Base-by-base conservation (phyloP, 2,113 vertebrate species). In the Microtus montanus region DNA sequence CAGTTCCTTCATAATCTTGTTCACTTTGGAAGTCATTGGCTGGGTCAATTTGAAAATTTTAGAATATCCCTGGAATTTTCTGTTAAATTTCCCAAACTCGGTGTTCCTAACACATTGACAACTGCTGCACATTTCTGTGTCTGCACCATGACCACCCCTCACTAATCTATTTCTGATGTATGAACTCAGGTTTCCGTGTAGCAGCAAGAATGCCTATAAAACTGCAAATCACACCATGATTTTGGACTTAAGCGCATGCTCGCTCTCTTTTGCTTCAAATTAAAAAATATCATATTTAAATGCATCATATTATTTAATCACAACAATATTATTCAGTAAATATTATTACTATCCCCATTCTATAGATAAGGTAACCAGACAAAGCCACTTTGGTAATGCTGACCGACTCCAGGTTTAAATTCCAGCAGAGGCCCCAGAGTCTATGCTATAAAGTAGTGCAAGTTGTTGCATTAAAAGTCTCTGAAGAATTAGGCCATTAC, bases 181-280 rank as follows among this genome's bases (percentile, higher is more conserved):
- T 7, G 3, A 33, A 35, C 35, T 92, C 20, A 47, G 17, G 83
- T 87, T 41, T 71, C 24, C 70, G 41, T 2, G 20, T 1, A 83
- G 44, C 35, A 71, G 13, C 38, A 74, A n/a, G 14, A 28, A 58
- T 82, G 54, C n/a, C 49, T 63, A 44, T 84, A 63, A 73, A 83
- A n/a, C 68, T 61, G 3, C 26, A 63, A 63, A 38, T 70, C 38
- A 35, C 2, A 49, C 20, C 10, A 73, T 28, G 6, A 58, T 5
- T 58, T 58, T 58, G 58, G 19, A 20, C 58, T 58, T 58, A 58
- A 58, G 4, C 0, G 1, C 58, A 0, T 1, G 1, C 54, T 58
- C 54, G 5, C 54, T 20, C 17, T 58, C 54, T 58, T 17, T 54
- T 19, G 17, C 54, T 58, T 58, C 38, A 79, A 86, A 54, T 41